Evolutionary conservation across 2,888 invertebrate genomes (phyloP).

Genomic region (Endomychus coccineus): DNA sequence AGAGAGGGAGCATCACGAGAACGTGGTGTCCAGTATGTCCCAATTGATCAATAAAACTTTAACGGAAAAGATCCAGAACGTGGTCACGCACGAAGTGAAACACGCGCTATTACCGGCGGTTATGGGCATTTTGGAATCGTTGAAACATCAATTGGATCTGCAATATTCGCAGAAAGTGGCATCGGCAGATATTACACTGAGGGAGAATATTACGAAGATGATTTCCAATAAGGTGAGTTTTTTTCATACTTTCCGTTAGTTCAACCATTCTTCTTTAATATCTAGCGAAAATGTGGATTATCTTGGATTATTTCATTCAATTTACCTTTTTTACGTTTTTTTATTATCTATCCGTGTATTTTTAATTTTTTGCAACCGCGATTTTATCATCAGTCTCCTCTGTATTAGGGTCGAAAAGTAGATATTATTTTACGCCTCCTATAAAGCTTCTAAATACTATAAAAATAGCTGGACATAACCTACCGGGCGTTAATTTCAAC

Average conservation of each 20-base stretch:
- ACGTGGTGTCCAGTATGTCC: slow-evolving; percentile 47
- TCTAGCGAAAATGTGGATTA: no score
- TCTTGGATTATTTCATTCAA: slow-evolving; percentile 4
- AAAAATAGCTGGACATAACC: no score
- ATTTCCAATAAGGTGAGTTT: slow-evolving; percentile 66
- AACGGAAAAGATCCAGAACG: slow-evolving; percentile 49
- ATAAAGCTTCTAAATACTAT: no score
- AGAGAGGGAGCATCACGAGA: slow-evolving; percentile 48
- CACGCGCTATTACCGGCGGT: slow-evolving; percentile 50
- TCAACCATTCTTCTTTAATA: no score
- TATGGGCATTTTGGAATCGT: slow-evolving; percentile 61
- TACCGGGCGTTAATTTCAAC: no score
- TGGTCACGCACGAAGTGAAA: slow-evolving; percentile 52
- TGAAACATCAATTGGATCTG: slow-evolving; percentile 64
- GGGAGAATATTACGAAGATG: slow-evolving; percentile 73
- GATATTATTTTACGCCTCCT: no score
- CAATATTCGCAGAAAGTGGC: slow-evolving; percentile 67
- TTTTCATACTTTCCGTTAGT: no score
- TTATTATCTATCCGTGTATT: no score
- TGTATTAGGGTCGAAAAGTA: no score
- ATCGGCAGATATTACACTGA: slow-evolving; percentile 65
- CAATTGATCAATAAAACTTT: slow-evolving; percentile 42
- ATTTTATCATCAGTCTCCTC: no score
- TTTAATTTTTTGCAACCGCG: no score
- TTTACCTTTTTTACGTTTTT: slow-evolving; percentile 12